Evolutionary conservation across 2,797 vertebrate genomes (phyloP), one percentile per base, ranked within the genome.

Genomic region (Hoplostethus mediterraneus): DNA sequence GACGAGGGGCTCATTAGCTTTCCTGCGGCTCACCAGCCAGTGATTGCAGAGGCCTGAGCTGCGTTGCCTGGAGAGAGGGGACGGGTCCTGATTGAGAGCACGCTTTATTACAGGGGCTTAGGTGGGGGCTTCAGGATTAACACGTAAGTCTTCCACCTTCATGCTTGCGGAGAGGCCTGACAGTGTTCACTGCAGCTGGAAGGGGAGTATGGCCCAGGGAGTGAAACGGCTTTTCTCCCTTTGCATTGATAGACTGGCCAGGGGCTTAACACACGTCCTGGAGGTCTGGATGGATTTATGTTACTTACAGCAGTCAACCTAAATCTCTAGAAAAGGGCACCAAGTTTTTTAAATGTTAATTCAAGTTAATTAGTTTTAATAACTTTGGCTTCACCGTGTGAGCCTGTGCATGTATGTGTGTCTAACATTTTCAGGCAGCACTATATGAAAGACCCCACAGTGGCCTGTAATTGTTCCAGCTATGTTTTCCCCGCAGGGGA

Each of bases 1-100:
- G 93, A 94, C 89, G 78, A 85, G 87, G 83, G 81, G 81, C 94
- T 94, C 92, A 94, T 95, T 95, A 94, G 93, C 93, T 95, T 95
- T 94, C 94, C 89, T 77, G 82, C 66, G 63, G 90, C 92, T 93
- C 89, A 90, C 90, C 91, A 89, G 84, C 90, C 79, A 87, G 89
- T 94, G 94, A 95, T 94, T 94, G 93, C 90, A 67, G 82, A 85
- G 89, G 89, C 90, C 91, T 91, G 91, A 81, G 81, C 90, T 78
- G 83, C 76, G 81, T 83, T 78, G 90, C 89, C 89, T 88, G 81
- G 72, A 83, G 92, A 89, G 90, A 86, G 88, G 87, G 89, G 89
- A 89, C 89, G 85, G 89, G 90, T 90, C 89, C 91, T 95, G 94
- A 95, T 94, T 94, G 93, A 95, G 93, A 93, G 89, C 57, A 75